A percentile compares a stretch with the other conserved stretches of the same genome.
These are phyloP conservation scores for Solea solea DNA, from an alignment of 2,113 vertebrate genomes.

Conservation along the genomic window DNA sequence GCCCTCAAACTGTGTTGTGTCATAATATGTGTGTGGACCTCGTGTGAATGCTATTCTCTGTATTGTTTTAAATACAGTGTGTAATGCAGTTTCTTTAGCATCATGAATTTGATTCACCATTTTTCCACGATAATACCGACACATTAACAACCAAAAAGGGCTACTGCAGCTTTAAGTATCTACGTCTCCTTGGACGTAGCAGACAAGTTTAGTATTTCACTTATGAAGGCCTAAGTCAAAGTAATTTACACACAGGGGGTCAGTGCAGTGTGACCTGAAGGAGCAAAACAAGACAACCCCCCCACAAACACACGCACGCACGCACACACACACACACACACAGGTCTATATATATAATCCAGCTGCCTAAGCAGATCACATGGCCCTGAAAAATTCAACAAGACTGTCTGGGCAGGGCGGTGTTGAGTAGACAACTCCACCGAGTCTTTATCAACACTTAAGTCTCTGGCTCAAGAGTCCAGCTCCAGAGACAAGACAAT, in stretches of 20 bases:
- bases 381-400: constrained; percentile 81
- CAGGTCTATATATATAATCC: constrained; percentile 67
- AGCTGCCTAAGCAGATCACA: constrained; percentile 67
- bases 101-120: no score
- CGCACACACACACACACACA: constrained; percentile 31
- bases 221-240: constrained; percentile 9
- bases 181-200: constrained; percentile 3
- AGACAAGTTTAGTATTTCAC: constrained; percentile 24
- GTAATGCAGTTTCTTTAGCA: neutral
- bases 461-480: constrained; percentile 10
- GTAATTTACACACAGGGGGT: constrained; percentile 21
- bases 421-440: constrained; percentile 24
- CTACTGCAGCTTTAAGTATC: no score
- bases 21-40: no score
- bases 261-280: constrained; percentile 18
- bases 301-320: constrained; percentile 14
- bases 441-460: constrained; percentile 55
- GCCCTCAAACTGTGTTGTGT: no score
- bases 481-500: neutral
- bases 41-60: no score
- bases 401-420: constrained; percentile 42
- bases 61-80: neutral
- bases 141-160: neutral
- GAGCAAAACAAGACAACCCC: constrained; percentile 3
- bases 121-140: neutral